A percentile compares a stretch with the other conserved stretches of the same genome.
Evolutionary conservation across 2,888 invertebrate genomes (phyloP).

Genomic region (Yponomeuta cagnagella): DNA sequence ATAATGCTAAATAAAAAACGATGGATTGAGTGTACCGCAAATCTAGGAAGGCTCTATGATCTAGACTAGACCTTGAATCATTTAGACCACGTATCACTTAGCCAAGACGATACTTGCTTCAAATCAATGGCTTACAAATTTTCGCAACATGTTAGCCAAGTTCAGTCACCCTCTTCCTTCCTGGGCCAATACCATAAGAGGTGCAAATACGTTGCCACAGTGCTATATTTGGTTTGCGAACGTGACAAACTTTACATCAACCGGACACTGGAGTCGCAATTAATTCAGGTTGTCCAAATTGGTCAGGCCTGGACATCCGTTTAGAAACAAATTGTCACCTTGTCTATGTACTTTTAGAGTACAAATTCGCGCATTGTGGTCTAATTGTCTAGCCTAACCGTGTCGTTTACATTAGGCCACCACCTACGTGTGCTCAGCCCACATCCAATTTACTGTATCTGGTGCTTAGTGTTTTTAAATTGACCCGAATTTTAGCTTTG

Average conservation of each 20-base stretch:
- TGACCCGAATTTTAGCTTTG: slow-evolving; percentile 43
- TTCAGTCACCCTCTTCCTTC: slow-evolving; percentile 68
- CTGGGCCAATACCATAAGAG: slow-evolving; percentile 57
- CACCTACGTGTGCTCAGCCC: slow-evolving; percentile 66
- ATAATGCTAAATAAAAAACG: too few relatives aligned
- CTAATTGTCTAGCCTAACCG: slow-evolving; percentile 56
- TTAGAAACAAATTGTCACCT: slow-evolving; percentile 31
- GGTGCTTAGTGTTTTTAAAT: slow-evolving; percentile 39
- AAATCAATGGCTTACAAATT: background rate
- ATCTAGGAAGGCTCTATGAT: too few relatives aligned
- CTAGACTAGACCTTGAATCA: background rate
- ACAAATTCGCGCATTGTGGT: slow-evolving; percentile 32
- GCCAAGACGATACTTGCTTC: background rate
- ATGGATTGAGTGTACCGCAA: too few relatives aligned
- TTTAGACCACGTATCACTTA: background rate
- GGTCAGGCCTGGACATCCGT: slow-evolving; percentile 30
- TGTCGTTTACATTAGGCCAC: slow-evolving; percentile 59
- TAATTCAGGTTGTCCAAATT: slow-evolving; percentile 66
- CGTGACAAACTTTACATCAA: slow-evolving; percentile 53
- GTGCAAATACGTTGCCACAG: slow-evolving; percentile 43
- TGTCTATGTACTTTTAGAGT: slow-evolving; percentile 45
- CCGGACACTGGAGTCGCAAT: slow-evolving; percentile 40
- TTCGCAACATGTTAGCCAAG: slow-evolving; percentile 25
- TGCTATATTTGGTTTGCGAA: slow-evolving; percentile 62
- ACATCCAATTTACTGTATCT: slow-evolving; percentile 60